Conservation (phyloP, 2,113 vertebrate species). For the Cranoglanis bouderius region DNA sequence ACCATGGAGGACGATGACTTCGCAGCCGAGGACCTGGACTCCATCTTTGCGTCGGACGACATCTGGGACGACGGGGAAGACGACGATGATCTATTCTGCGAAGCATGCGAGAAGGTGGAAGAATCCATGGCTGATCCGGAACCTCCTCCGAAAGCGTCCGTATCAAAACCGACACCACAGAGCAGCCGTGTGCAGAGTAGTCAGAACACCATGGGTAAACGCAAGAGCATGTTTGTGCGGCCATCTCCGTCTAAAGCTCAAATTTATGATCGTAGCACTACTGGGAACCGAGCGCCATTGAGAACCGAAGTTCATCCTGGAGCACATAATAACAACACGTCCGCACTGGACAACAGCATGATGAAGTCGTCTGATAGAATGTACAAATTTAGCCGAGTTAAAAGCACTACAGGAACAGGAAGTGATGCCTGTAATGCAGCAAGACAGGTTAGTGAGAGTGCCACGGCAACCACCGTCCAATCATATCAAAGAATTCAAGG, state of each 20-base stretch:
- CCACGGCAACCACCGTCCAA: background rate
- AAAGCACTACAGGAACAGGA: constrained; percentile 43
- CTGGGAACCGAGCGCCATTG: background rate
- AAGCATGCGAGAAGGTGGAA: constrained; percentile 86
- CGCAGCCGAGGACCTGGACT: constrained; percentile 61
- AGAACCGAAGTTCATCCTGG: background rate
- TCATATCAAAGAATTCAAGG: constrained; percentile 24
- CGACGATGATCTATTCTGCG: constrained; percentile 86
- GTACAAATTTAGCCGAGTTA: constrained; percentile 69
- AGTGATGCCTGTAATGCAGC: background rate
- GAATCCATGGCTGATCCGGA: constrained; percentile 70
- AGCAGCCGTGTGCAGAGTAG: background rate
- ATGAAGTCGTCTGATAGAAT: constrained; percentile 31
- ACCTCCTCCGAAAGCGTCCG: background rate
- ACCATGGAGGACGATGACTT: constrained; percentile 1
- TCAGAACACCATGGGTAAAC: background rate
- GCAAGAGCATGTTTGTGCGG: background rate
- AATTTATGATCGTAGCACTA: background rate
- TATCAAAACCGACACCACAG: background rate
- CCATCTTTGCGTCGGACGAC: constrained; percentile 64
- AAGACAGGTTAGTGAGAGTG: constrained; percentile 7
- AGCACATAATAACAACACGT: background rate
- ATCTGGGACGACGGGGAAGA: constrained; percentile 80
- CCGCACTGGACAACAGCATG: background rate
- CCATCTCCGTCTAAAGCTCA: background rate